Conservation (phyloP, 2,113 vertebrate species). For the Motacilla alba region DNA sequence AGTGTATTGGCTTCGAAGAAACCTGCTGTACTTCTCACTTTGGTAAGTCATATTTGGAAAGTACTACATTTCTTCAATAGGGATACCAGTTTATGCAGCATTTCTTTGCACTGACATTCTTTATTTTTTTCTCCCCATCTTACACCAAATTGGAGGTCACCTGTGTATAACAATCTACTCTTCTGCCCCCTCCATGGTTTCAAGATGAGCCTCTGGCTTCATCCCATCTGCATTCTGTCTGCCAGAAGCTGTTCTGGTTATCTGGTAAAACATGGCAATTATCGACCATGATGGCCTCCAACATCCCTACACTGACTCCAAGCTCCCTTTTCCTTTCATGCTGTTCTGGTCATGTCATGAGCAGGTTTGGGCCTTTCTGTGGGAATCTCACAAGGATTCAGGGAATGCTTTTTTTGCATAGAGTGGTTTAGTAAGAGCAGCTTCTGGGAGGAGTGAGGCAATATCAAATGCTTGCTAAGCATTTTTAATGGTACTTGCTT, state of each 20-base stretch:
- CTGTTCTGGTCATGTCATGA: neutral
- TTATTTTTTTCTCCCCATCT: neutral
- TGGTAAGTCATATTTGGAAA: constrained; percentile 74
- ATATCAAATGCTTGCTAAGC: neutral
- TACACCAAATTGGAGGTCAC: neutral
- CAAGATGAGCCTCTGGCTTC: neutral
- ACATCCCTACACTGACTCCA: neutral
- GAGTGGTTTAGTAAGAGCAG: neutral
- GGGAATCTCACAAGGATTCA: neutral
- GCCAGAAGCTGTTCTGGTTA: neutral
- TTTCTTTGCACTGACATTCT: neutral
- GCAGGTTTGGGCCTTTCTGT: neutral
- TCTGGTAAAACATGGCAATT: neutral
- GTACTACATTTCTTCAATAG: neutral
- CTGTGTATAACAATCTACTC: neutral
- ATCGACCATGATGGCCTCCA: fast-evolving
- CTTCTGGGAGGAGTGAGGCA: neutral
- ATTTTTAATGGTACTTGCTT: neutral
- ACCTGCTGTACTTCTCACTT: constrained; percentile 82
- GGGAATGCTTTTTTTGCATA: neutral
- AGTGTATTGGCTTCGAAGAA: constrained; percentile 72
- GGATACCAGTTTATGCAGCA: neutral
- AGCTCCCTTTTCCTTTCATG: neutral
- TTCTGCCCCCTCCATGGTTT: neutral
- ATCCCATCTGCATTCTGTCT: neutral